phyloP scores from a whole-genome alignment of 2,113 vertebrate species.

The Phylloscopus whistleri region DNA sequence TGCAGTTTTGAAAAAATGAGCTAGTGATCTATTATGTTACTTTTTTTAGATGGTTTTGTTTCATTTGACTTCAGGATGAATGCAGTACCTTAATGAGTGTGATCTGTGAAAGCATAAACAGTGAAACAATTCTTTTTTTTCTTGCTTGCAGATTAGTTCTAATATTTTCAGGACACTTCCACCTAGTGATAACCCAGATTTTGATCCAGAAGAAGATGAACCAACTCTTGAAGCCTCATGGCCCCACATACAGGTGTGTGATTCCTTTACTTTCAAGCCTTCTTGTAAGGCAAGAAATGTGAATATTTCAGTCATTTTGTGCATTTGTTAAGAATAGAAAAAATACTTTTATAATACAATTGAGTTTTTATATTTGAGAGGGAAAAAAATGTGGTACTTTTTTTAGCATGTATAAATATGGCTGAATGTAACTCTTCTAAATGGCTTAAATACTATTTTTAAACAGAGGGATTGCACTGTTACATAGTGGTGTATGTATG shows the following conservation, averaged over 20 bases:
- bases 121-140: background rate
- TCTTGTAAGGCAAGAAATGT: background rate
- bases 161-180: slow-evolving; percentile 97
- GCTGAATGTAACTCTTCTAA: background rate
- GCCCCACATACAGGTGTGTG: slow-evolving; percentile 93
- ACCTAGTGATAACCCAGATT: slow-evolving; percentile 97
- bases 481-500: background rate
- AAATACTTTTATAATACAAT: background rate
- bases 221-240: slow-evolving; percentile 96
- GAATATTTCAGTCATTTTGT: background rate
- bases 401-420: background rate
- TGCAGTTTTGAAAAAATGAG: background rate
- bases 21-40: background rate
- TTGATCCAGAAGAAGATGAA: slow-evolving; percentile 98
- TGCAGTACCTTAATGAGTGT: background rate
- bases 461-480: background rate
- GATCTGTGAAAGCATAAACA: background rate
- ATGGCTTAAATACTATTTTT: background rate
- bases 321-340: background rate
- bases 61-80: background rate
- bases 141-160: slow-evolving; percentile 84
- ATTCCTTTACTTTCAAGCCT: background rate
- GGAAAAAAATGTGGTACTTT: background rate
- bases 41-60: background rate
- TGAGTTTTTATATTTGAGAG: background rate